phyloP scores from a whole-genome alignment of 2,888 invertebrate species.

The Arge pagana region DNA sequence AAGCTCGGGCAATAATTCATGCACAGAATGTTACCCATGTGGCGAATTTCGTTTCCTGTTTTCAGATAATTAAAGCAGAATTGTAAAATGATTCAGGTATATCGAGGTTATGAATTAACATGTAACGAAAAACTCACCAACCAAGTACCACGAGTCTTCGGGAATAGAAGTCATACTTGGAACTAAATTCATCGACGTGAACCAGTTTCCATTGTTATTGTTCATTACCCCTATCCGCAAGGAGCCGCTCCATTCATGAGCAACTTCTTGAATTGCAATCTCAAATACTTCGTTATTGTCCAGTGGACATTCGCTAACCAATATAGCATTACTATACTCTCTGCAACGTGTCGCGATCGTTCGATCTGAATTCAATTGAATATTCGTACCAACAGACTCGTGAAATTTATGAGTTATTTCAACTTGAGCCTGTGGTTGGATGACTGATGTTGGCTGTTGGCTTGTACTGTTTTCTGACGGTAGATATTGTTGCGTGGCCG shows the following conservation, averaged over 20 bases:
- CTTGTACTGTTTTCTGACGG: constrained; percentile 62
- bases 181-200: constrained; percentile 64
- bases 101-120: constrained; percentile 20
- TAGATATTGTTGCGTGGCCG: constrained; percentile 51
- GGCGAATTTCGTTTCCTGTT: constrained; percentile 70
- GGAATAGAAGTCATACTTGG: constrained; percentile 69
- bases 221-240: constrained; percentile 81
- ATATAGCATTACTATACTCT: constrained; percentile 65
- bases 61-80: constrained; percentile 11
- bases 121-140: constrained; percentile 56
- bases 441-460: constrained; percentile 63
- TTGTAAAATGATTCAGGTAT: constrained; percentile 12
- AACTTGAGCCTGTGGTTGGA: constrained; percentile 60
- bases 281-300: constrained; percentile 80
- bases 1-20: constrained; percentile 74
- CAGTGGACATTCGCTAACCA: constrained; percentile 75
- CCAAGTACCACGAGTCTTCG: constrained; percentile 72
- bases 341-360: constrained; percentile 67
- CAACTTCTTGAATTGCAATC: constrained; percentile 70
- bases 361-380: constrained; percentile 70
- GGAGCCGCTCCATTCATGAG: constrained; percentile 72
- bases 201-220: constrained; percentile 60
- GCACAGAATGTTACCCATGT: constrained; percentile 69
- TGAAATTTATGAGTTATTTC: constrained; percentile 57
- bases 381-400: constrained; percentile 72